Conservation (phyloP, 1,140 invertebrate genomes). For the Camponotus floridanus region DNA sequence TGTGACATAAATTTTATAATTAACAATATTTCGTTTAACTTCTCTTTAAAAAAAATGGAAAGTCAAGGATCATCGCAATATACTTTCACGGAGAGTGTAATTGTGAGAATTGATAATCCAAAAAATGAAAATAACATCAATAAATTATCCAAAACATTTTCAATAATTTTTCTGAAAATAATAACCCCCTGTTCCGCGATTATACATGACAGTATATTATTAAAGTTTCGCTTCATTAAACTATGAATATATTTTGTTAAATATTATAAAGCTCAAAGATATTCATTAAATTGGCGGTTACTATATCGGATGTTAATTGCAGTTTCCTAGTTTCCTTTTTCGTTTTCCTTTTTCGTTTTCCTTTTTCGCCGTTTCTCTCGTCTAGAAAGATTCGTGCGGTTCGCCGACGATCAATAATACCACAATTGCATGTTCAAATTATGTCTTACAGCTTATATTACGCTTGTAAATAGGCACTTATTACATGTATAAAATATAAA, state of each 20-base stretch:
- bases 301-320: constrained; percentile 5
- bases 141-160: background rate
- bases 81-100: background rate
- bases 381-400: background rate
- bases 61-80: background rate
- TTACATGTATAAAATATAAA: too few species aligned
- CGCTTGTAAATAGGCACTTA: too few species aligned
- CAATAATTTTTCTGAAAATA: constrained; percentile 5
- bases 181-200: background rate
- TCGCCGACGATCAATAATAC: background rate
- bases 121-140: background rate
- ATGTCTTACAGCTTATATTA: too few species aligned
- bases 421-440: background rate
- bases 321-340: background rate
- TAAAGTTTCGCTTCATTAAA: constrained; percentile 24
- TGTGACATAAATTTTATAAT: background rate
- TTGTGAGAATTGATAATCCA: constrained; percentile 24
- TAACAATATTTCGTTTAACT: background rate
- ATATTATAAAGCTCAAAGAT: background rate
- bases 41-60: background rate
- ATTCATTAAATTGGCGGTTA: constrained; percentile 1
- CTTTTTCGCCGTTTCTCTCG: background rate
- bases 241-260: background rate
- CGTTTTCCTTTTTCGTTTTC: background rate
- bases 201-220: background rate